A percentile compares a stretch with the other conserved stretches of the same genome.
phyloP scores from a whole-genome alignment of 2,797 vertebrate genomes.

The Argya squamiceps region DNA sequence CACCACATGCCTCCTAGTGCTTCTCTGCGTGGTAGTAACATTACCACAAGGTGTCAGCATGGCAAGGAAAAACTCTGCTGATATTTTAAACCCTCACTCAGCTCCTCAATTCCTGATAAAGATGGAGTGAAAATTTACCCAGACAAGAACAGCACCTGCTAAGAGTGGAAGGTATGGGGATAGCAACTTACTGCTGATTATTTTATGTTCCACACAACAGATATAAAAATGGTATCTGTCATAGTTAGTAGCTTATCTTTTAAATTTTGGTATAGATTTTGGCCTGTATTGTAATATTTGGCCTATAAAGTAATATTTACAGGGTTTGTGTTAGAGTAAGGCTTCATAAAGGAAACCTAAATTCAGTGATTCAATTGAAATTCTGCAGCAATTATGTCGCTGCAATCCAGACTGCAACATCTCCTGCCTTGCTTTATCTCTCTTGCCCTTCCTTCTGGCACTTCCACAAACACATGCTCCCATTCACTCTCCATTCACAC shows the following conservation, averaged over 20 bases:
- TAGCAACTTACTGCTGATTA: neutral
- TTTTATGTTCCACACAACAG: neutral
- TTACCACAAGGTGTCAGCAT: slow-evolving; percentile 68
- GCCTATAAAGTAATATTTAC: neutral
- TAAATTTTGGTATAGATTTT: neutral
- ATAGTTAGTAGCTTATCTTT: neutral
- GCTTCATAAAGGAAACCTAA: neutral
- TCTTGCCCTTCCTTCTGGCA: neutral
- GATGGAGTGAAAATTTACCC: neutral
- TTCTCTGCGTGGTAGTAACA: neutral
- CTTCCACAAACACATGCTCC: neutral
- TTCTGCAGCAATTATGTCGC: neutral
- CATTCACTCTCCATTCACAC: neutral
- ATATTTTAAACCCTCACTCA: neutral
- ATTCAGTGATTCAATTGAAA: neutral
- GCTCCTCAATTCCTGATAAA: neutral
- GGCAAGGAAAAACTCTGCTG: neutral
- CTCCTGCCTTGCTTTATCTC: neutral
- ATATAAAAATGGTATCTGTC: neutral
- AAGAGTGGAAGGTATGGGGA: neutral
- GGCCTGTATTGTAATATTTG: neutral
- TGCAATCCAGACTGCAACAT: neutral
- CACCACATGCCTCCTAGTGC: neutral
- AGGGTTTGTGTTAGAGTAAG: neutral
- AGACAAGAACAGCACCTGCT: neutral